Evolutionary conservation across 2,113 vertebrate species (phyloP).

Genomic region (Spilogale gracilis): DNA sequence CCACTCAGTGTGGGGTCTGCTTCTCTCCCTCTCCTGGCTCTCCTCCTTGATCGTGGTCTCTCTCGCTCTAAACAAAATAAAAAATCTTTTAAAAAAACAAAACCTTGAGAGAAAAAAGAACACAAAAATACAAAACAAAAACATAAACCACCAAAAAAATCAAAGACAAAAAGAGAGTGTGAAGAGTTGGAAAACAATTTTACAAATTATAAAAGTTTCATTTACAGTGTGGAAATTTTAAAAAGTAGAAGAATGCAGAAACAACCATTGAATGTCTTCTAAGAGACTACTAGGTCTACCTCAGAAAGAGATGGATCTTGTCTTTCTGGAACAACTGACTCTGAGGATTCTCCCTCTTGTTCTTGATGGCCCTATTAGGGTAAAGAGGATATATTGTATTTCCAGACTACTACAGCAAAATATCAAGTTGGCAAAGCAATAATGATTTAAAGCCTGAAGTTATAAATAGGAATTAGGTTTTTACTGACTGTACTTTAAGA

Average conservation of each 20-base stretch:
- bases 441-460: constrained; percentile 28
- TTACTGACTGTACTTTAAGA: constrained; percentile 35
- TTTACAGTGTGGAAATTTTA: not conserved
- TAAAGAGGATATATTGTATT: constrained; percentile 57
- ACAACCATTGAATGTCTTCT: not conserved
- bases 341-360: constrained; percentile 73
- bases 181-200: not conserved
- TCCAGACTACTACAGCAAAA: constrained; percentile 28
- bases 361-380: constrained; percentile 69
- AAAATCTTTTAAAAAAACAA: not conserved
- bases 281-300: constrained; percentile 59
- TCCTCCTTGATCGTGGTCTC: not conserved
- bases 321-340: constrained; percentile 63
- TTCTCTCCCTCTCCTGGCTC: not conserved
- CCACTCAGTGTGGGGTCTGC: not conserved
- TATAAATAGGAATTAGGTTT: constrained; percentile 22
- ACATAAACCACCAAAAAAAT: not conserved
- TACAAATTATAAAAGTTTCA: constrained; percentile 40
- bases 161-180: constrained; percentile 30
- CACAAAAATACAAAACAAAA: not conserved
- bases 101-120: not conserved
- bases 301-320: constrained; percentile 72
- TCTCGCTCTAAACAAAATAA: not conserved
- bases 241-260: not conserved
- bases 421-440: constrained; percentile 23